Evolutionary conservation across 2,888 invertebrate genomes (phyloP).

Genomic region (Entomobrya multifasciata): DNA sequence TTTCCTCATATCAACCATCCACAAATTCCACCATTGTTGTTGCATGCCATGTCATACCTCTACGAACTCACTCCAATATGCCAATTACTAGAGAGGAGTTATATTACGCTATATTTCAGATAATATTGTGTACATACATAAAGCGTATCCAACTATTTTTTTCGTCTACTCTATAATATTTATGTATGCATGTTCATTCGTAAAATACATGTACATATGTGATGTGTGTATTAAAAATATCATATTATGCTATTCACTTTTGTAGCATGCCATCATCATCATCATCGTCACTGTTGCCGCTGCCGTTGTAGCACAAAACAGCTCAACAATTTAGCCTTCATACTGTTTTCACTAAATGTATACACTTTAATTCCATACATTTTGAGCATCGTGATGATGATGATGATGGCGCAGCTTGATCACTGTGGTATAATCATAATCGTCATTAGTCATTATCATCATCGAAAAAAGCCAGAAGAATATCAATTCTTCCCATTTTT

Average conservation of each 20-base stretch:
- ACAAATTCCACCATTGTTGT: constrained; percentile 40
- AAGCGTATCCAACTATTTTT: too few species aligned
- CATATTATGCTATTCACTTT: constrained; percentile 20
- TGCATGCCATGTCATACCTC: constrained; percentile 65
- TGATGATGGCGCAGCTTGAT: constrained; percentile 69
- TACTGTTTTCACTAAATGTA: constrained; percentile 60
- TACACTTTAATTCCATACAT: constrained; percentile 60
- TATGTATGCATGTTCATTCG: too few species aligned
- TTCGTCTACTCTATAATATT: too few species aligned
- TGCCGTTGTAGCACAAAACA: constrained; percentile 48
- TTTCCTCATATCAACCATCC: constrained; percentile 38
- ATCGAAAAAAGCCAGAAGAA: constrained; percentile 59
- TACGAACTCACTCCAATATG: constrained; percentile 59
- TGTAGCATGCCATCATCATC: constrained; percentile 43
- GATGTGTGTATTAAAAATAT: constrained; percentile 11
- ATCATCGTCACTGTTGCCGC: constrained; percentile 5
- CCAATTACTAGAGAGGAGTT: constrained; percentile 68
- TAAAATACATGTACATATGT: constrained; percentile 4
- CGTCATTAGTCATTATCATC: constrained; percentile 70
- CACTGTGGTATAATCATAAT: constrained; percentile 71
- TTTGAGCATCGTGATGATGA: constrained; percentile 50
- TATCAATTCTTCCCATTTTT: constrained; percentile 43
- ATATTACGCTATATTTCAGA: constrained; percentile 62
- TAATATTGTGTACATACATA: constrained; percentile 53
- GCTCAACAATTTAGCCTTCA: constrained; percentile 65